A percentile compares a stretch with the other conserved stretches of the same genome.
These are phyloP conservation scores for Decapterus maruadsi DNA, from an alignment of 2,797 vertebrate genomes.

Conservation along the genomic window DNA sequence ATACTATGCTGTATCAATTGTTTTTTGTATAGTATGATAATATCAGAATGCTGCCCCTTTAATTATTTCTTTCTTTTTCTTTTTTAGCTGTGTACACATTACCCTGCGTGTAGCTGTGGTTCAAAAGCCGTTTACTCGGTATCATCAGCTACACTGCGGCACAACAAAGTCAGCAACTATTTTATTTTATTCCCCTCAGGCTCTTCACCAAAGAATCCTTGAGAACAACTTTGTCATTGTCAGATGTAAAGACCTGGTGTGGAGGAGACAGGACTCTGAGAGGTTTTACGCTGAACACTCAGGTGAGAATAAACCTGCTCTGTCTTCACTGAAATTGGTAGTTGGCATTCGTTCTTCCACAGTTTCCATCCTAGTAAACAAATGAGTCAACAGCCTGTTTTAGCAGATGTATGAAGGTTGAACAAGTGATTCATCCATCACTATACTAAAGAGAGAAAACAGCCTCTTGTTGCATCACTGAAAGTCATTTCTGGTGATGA, in stretches of 20 bases:
- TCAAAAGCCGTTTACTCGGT: not conserved
- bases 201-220: conserved; percentile 92
- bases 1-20: too few relatives aligned
- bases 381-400: conserved; percentile 1
- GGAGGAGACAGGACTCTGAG: conserved; percentile 88
- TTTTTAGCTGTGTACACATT: not conserved
- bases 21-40: not conserved
- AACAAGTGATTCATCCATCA: conserved; percentile 3
- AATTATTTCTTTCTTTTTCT: not conserved
- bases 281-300: conserved; percentile 93
- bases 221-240: conserved; percentile 90
- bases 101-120: not conserved
- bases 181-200: conserved; percentile 73
- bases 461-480: not conserved
- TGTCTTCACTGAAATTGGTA: not conserved
- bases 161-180: not conserved
- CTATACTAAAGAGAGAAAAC: not conserved
- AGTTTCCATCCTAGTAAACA: not conserved
- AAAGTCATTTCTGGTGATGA: not conserved
- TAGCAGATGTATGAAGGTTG: not conserved
- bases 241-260: conserved; percentile 87
- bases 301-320: conserved; percentile 77
- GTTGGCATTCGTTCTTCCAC: not conserved
- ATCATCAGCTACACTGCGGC: not conserved
- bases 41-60: not conserved